phyloP scores from a whole-genome alignment of 2,797 vertebrate species.

The Macroramphosus scolopax region DNA sequence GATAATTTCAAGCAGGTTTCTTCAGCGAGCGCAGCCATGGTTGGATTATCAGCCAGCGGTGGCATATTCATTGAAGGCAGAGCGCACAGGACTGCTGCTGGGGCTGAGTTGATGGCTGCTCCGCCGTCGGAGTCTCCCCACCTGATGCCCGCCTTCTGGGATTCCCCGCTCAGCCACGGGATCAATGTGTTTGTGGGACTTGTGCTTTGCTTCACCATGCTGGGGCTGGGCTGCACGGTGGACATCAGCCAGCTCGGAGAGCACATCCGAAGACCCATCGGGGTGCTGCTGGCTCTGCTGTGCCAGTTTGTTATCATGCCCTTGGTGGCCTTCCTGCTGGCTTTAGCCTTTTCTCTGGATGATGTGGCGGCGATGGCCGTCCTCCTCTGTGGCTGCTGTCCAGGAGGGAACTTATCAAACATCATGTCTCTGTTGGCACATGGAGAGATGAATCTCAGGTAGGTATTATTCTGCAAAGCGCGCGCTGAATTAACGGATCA shows the following conservation, averaged over 20 bases:
- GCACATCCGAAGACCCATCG: slow-evolving; percentile 88
- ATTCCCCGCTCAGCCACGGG: slow-evolving; percentile 85
- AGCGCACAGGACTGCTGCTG: slow-evolving; percentile 43
- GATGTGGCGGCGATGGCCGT: slow-evolving; percentile 94
- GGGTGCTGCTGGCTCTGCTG: slow-evolving; percentile 87
- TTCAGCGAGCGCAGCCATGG: no score
- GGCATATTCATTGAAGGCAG: slow-evolving; percentile 37
- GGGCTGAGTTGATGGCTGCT: slow-evolving; percentile 46
- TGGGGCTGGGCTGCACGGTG: slow-evolving; percentile 96
- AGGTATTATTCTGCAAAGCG: not conserved
- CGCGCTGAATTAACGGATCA: no score
- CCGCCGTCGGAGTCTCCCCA: slow-evolving; percentile 53
- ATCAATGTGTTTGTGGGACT: slow-evolving; percentile 92
- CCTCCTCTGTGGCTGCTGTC: slow-evolving; percentile 96
- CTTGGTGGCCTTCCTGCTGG: slow-evolving; percentile 90
- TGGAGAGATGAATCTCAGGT: slow-evolving; percentile 99
- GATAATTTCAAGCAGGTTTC: slow-evolving; percentile 22
- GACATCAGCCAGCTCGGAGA: slow-evolving; percentile 86
- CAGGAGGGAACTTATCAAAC: slow-evolving; percentile 94
- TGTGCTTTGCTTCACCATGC: slow-evolving; percentile 91
- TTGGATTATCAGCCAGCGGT: no score
- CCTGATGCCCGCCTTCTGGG: slow-evolving; percentile 77
- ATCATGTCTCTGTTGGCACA: slow-evolving; percentile 93
- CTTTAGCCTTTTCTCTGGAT: slow-evolving; percentile 86
- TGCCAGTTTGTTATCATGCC: slow-evolving; percentile 96